These are phyloP conservation scores for Danio aesculapii DNA, from an alignment of 2,797 vertebrate species.

Conservation along the genomic window DNA sequence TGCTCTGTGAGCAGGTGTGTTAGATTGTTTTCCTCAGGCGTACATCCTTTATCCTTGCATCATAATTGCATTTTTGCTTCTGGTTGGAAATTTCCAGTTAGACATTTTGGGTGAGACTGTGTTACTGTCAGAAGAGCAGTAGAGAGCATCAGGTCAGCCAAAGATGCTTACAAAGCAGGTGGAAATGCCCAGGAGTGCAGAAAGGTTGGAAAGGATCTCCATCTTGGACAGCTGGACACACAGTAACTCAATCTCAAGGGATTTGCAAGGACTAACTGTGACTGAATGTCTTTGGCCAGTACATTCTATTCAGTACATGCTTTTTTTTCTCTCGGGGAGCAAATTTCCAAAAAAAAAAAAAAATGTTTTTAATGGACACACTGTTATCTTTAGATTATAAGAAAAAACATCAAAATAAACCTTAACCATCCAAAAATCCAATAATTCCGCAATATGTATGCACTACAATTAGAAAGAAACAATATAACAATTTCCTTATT, in stretches of 20 bases:
- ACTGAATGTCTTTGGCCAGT: not conserved
- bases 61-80: slow-evolving; percentile 11
- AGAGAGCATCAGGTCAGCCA: not conserved
- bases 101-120: slow-evolving; percentile 2
- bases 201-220: not conserved
- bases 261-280: slow-evolving; percentile 11
- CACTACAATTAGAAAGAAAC: too few relatives aligned
- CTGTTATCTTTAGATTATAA: too few relatives aligned
- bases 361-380: not conserved
- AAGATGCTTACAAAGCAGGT: slow-evolving; percentile 41
- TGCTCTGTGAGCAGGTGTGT: slow-evolving; percentile 1
- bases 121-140: slow-evolving; percentile 3
- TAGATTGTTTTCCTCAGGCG: slow-evolving; percentile 24
- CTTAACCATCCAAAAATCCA: too few relatives aligned
- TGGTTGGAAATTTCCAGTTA: not conserved
- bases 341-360: not conserved
- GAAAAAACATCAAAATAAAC: too few relatives aligned
- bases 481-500: too few relatives aligned
- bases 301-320: not conserved
- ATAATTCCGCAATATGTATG: too few relatives aligned
- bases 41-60: slow-evolving; percentile 23
- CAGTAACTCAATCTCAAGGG: not conserved
- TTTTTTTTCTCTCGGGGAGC: not conserved
- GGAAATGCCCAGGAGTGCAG: not conserved
- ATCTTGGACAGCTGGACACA: not conserved